A percentile compares a stretch with the other conserved stretches of the same genome.
phyloP scores from a whole-genome alignment of 2,797 vertebrate genomes.

The Trachurus trachurus region DNA sequence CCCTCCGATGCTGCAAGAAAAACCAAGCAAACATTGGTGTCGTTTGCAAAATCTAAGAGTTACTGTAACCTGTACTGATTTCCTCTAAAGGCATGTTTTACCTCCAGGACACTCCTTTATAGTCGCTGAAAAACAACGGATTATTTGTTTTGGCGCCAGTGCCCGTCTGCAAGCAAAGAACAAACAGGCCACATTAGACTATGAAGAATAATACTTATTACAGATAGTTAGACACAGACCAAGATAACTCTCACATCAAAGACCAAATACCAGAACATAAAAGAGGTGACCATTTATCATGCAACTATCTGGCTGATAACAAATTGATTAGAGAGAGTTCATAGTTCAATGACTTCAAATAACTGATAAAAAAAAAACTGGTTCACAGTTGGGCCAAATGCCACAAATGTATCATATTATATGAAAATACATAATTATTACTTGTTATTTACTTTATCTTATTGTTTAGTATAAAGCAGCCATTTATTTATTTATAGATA shows the following conservation, averaged over 20 bases:
- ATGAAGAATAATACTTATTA: background rate
- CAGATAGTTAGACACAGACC: background rate
- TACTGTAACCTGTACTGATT: background rate
- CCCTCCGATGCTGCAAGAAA: slow-evolving; percentile 88
- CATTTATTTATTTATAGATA: background rate
- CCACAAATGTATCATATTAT: background rate
- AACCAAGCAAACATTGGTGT: background rate
- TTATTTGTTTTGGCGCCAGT: slow-evolving; percentile 82
- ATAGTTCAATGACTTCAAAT: slow-evolving; percentile 41
- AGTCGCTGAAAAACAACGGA: slow-evolving; percentile 70
- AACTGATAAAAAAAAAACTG: slow-evolving; percentile 22
- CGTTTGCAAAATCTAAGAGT: slow-evolving; percentile 5
- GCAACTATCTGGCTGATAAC: slow-evolving; percentile 47
- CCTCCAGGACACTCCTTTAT: slow-evolving; percentile 93
- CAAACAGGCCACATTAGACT: slow-evolving; percentile 6
- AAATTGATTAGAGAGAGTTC: slow-evolving; percentile 45
- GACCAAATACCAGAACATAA: slow-evolving; percentile 19
- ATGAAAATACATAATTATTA: background rate
- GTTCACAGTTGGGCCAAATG: background rate
- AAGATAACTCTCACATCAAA: slow-evolving; percentile 26
- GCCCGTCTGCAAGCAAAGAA: slow-evolving; percentile 81
- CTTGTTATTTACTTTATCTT: background rate
- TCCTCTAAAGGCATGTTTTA: slow-evolving; percentile 53
- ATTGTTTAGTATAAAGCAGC: background rate
- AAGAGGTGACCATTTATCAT: slow-evolving; percentile 10